Evolutionary conservation across 1,140 invertebrate genomes (phyloP).

Genomic region (Papilio helenus): DNA sequence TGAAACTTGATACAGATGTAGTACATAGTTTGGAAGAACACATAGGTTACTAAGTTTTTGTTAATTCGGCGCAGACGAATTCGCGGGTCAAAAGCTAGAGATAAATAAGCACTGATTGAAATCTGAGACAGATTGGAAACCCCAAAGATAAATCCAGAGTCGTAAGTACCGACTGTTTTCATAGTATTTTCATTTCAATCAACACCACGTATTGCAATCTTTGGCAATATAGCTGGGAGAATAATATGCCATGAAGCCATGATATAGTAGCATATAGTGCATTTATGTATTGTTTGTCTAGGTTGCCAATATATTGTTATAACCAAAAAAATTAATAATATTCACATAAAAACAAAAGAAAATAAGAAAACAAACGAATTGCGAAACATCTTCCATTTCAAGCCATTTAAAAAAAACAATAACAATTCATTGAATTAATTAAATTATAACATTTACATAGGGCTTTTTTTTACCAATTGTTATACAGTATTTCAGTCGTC

Average conservation of each 20-base stretch:
- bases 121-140: neutral
- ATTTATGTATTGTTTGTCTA: no score
- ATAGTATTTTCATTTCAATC: neutral
- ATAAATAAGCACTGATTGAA: neutral
- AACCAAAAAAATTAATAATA: no score
- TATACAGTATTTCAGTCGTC: constrained; percentile 20
- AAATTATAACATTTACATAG: neutral
- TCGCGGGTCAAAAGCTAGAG: no score
- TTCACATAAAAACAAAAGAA: no score
- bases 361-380: no score
- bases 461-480: neutral
- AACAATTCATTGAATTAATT: neutral
- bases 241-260: neutral
- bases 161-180: neutral
- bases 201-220: neutral
- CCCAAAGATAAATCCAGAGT: neutral
- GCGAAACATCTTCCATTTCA: no score
- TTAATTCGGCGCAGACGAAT: no score
- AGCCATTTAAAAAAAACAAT: neutral
- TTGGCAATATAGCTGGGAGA: neutral
- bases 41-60: no score
- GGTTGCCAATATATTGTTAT: no score
- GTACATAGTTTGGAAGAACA: no score
- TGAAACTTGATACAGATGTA: no score
- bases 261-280: no score